Conservation (phyloP, 2,888 invertebrate genomes). For the Leptopilina drosophilae region DNA sequence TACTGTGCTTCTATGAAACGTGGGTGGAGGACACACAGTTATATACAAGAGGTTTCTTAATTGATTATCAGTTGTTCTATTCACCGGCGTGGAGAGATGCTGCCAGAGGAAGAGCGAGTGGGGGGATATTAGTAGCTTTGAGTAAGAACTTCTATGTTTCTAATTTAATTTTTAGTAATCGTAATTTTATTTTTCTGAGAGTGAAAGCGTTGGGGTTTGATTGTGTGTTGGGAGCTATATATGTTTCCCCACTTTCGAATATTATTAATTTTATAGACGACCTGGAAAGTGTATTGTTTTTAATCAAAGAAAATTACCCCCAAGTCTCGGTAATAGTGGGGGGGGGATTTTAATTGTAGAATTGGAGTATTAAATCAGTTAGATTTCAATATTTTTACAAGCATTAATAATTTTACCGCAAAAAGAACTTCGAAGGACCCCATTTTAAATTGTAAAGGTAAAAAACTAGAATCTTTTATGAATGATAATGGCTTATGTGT, state of each 20-base stretch:
- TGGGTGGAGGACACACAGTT: background rate
- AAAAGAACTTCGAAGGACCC: background rate
- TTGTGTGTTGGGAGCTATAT: background rate
- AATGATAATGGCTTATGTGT: background rate
- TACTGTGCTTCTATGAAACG: too few relatives aligned
- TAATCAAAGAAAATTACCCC: background rate
- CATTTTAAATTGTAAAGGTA: background rate
- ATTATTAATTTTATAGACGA: background rate
- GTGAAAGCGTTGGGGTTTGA: background rate
- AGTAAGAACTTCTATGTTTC: background rate
- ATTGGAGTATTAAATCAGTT: background rate
- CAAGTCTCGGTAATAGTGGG: background rate
- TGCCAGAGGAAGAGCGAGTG: background rate
- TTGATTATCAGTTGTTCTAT: too few relatives aligned
- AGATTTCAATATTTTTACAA: background rate
- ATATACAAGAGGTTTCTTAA: too few relatives aligned
- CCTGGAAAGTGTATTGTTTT: background rate
- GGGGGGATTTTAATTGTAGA: background rate
- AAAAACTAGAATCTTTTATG: slow-evolving; percentile 9
- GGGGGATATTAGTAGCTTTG: background rate
- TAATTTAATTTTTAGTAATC: background rate
- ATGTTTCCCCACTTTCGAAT: background rate
- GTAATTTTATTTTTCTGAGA: background rate
- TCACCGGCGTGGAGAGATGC: background rate
- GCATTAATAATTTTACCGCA: background rate